Conservation (phyloP, 2,797 vertebrate genomes). For the Propithecus perrieri region DNA sequence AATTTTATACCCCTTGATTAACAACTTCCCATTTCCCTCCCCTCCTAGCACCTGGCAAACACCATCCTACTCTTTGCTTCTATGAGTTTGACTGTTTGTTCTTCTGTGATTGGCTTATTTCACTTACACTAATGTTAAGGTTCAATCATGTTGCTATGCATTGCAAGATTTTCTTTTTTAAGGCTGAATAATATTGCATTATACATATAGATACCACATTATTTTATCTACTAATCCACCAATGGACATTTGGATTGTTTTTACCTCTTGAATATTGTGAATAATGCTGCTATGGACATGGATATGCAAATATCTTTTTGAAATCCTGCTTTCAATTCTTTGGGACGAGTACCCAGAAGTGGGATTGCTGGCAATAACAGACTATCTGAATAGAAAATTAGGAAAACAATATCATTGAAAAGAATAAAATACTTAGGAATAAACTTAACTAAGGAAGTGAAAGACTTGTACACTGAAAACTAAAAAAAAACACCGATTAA, state of each 20-base stretch:
- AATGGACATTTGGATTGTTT: neutral
- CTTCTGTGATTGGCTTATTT: neutral
- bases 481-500: neutral
- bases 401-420: neutral
- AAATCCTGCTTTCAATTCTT: neutral
- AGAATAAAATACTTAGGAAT: neutral
- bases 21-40: neutral
- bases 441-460: neutral
- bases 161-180: neutral
- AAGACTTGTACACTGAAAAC: neutral
- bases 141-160: too few species aligned
- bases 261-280: neutral
- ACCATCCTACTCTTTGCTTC: neutral
- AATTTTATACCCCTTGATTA: neutral
- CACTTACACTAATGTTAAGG: neutral
- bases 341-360: neutral
- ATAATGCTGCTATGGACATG: neutral
- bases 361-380: neutral
- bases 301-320: neutral
- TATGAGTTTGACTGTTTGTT: neutral
- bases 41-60: neutral
- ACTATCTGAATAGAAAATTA: neutral
- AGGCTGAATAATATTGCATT: neutral
- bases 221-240: neutral
- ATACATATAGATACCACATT: neutral